Evolutionary conservation across 2,797 vertebrate genomes (phyloP).

Genomic region (Huso huso): DNA sequence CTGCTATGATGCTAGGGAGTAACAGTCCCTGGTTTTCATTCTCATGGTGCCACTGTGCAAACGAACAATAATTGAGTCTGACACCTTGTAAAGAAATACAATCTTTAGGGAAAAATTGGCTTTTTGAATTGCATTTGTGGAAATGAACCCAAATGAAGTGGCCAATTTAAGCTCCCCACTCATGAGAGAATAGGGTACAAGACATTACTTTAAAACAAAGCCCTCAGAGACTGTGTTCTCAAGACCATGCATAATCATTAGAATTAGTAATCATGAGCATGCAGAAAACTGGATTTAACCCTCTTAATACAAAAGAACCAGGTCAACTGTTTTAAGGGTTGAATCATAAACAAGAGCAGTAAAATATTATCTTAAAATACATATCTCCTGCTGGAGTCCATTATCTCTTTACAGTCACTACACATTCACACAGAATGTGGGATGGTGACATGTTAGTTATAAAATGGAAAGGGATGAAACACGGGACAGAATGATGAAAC

Average conservation of each 20-base stretch:
- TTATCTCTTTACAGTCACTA: conserved; percentile 45
- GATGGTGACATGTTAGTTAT: conserved; percentile 44
- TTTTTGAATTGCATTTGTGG: conserved; percentile 49
- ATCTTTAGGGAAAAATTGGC: conserved; percentile 41
- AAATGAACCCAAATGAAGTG: conserved; percentile 51
- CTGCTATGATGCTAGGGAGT: conserved; percentile 46
- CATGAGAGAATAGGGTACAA: conserved; percentile 48
- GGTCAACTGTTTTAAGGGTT: conserved; percentile 65
- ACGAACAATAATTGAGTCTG: conserved; percentile 61
- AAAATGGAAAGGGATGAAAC: conserved; percentile 52
- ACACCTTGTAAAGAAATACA: conserved; percentile 50
- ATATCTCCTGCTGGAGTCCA: conserved; percentile 30
- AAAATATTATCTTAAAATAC: conserved; percentile 43
- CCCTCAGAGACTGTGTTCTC: conserved; percentile 68
- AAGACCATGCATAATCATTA: conserved; percentile 71
- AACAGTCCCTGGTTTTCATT: conserved; percentile 71
- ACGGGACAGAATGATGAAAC: conserved; percentile 61
- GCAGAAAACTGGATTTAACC: conserved; percentile 61
- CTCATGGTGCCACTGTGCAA: conserved; percentile 63
- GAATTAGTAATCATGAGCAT: conserved; percentile 69
- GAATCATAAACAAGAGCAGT: conserved; percentile 67
- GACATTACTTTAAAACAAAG: conserved; percentile 44
- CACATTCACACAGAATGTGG: conserved; percentile 49
- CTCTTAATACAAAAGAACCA: conserved; percentile 53
- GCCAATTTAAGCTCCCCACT: conserved; percentile 46